Evolutionary conservation across 2,797 vertebrate species (phyloP).

Genomic region (Melanotaenia parkinsoni): DNA sequence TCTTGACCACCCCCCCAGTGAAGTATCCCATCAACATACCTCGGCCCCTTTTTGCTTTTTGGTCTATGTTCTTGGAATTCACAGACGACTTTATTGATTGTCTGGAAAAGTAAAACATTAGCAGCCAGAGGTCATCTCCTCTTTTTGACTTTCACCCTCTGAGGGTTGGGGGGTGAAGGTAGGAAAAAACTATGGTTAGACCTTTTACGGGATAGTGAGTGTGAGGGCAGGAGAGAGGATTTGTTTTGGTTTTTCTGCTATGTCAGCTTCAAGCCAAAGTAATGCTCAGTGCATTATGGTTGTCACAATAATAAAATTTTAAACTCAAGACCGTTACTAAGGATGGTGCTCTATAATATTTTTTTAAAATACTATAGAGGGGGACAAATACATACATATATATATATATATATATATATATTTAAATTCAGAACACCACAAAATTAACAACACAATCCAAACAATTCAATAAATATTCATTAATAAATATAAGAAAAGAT

Average conservation of each 20-base stretch:
- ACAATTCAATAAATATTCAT: too few relatives aligned
- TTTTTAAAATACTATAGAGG: too few relatives aligned
- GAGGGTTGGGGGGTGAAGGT: neutral
- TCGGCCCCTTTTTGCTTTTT: slow-evolving; percentile 12
- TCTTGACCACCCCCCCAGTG: slow-evolving; percentile 16
- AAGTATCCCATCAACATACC: slow-evolving; percentile 30
- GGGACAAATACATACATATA: too few relatives aligned
- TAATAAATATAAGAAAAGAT: too few relatives aligned
- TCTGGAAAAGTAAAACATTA: slow-evolving; percentile 52
- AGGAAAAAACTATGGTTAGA: slow-evolving; percentile 36
- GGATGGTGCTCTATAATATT: too few relatives aligned
- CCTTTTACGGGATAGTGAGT: slow-evolving; percentile 34
- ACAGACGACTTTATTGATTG: slow-evolving; percentile 64
- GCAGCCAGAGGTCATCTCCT: slow-evolving; percentile 46
- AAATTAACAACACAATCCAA: too few relatives aligned
- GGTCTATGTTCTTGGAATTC: slow-evolving; percentile 33
- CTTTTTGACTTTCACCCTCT: slow-evolving; percentile 52
- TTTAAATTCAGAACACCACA: too few relatives aligned
- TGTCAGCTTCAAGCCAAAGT: slow-evolving; percentile 29
- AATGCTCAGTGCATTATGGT: slow-evolving; percentile 23
- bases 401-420: too few relatives aligned
- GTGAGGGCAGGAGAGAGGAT: neutral
- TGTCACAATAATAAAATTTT: too few relatives aligned
- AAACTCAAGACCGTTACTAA: too few relatives aligned
- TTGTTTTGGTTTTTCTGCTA: slow-evolving; percentile 33